phyloP scores from a whole-genome alignment of 2,113 vertebrate genomes.

The Junco hyemalis region DNA sequence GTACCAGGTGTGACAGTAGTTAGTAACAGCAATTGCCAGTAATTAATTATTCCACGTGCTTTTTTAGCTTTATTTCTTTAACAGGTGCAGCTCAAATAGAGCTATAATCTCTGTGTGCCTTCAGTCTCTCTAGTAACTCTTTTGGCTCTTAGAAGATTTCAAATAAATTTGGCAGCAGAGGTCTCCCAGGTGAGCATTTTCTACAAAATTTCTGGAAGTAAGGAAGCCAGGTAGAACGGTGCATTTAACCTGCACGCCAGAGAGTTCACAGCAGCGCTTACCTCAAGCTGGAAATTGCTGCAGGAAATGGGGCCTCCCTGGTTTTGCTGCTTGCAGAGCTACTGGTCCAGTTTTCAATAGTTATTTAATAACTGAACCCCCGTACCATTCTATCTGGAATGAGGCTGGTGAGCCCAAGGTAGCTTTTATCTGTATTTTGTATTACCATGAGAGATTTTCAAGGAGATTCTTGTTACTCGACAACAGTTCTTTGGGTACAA shows the following conservation, averaged over 20 bases:
- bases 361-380: background rate
- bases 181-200: background rate
- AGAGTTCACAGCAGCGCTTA: accelerated
- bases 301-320: background rate
- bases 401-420: background rate
- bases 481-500: background rate
- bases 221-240: background rate
- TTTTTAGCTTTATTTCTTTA: background rate
- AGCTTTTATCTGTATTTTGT: background rate
- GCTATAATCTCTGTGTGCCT: background rate
- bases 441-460: background rate
- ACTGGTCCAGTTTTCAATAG: background rate
- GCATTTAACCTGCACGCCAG: background rate
- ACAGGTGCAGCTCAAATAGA: background rate
- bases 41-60: background rate
- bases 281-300: background rate
- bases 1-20: background rate
- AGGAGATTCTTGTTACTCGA: background rate
- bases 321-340: background rate
- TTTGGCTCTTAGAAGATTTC: background rate
- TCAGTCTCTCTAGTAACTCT: background rate
- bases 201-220: background rate
- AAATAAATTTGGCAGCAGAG: background rate
- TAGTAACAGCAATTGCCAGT: background rate
- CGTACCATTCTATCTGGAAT: background rate